A percentile compares a stretch with the other conserved stretches of the same genome.
Evolutionary conservation across 37 sponge, comb jelly and placozoan species (phyloP).

Genomic region (Tethya wilhelma): DNA sequence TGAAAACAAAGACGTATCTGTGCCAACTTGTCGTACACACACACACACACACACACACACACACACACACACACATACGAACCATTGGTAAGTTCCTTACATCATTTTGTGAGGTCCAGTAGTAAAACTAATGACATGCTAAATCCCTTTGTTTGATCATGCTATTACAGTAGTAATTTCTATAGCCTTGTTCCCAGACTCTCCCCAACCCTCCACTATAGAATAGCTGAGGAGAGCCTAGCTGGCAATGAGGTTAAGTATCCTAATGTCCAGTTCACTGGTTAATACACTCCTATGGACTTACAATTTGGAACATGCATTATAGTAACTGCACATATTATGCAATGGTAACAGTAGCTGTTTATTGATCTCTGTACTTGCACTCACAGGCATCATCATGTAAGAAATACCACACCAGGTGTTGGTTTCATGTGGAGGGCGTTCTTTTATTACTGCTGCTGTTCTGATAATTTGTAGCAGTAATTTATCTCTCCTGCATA

Average conservation of each 20-base stretch:
- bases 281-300: no score
- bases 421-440: no score
- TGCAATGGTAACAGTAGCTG: background rate
- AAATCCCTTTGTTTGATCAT: background rate
- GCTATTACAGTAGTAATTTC: no score
- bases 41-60: slow-evolving; percentile 1
- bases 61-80: background rate
- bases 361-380: background rate
- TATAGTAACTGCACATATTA: background rate
- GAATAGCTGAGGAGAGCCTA: background rate
- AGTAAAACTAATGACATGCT: background rate
- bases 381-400: background rate
- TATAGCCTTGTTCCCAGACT: no score
- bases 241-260: background rate
- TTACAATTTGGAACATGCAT: background rate
- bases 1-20: no score
- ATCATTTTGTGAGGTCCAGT: background rate
- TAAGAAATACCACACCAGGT: background rate
- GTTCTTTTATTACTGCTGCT: no score
- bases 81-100: background rate
- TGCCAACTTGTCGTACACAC: background rate
- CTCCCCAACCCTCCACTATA: no score
- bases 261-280: background rate
- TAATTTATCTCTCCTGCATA: no score
- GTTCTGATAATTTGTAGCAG: no score